These are phyloP conservation scores for Salvelinus sp. DNA, from an alignment of 2,113 vertebrate genomes.

Conservation along the genomic window DNA sequence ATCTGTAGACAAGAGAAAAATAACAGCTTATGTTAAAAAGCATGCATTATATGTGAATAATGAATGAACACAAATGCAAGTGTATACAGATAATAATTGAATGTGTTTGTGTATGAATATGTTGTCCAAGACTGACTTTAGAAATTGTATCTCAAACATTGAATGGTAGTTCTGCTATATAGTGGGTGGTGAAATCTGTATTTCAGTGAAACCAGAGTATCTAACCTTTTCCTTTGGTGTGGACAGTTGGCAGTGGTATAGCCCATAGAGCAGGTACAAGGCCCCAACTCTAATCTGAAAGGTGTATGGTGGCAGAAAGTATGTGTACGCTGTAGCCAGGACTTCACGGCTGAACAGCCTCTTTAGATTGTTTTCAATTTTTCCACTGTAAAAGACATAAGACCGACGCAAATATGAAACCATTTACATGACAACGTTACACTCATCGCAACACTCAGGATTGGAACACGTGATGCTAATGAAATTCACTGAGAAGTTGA, in stretches of 20 bases:
- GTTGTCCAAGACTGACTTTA: background rate
- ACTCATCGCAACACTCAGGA: background rate
- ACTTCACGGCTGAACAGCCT: slow-evolving; percentile 78
- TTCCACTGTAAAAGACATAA: slow-evolving; percentile 76
- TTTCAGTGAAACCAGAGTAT: background rate
- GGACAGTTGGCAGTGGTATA: slow-evolving; percentile 80
- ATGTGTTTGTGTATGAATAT: background rate
- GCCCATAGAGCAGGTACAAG: slow-evolving; percentile 87
- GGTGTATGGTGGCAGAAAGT: slow-evolving; percentile 85
- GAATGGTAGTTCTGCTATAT: background rate
- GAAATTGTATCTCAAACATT: too few species aligned
- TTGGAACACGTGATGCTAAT: background rate
- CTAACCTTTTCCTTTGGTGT: slow-evolving; percentile 85
- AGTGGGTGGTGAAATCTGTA: background rate
- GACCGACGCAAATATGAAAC: background rate
- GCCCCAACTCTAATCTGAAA: slow-evolving; percentile 94
- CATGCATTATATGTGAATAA: background rate
- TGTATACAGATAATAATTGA: background rate
- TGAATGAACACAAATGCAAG: background rate
- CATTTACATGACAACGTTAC: background rate
- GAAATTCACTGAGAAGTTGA: background rate
- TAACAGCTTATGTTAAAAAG: background rate
- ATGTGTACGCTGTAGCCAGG: slow-evolving; percentile 74
- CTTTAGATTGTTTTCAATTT: slow-evolving; percentile 68
- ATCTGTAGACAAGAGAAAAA: slow-evolving; percentile 73